phyloP scores from a whole-genome alignment of 2,113 vertebrate species.

The Cynoglossus semilaevis region DNA sequence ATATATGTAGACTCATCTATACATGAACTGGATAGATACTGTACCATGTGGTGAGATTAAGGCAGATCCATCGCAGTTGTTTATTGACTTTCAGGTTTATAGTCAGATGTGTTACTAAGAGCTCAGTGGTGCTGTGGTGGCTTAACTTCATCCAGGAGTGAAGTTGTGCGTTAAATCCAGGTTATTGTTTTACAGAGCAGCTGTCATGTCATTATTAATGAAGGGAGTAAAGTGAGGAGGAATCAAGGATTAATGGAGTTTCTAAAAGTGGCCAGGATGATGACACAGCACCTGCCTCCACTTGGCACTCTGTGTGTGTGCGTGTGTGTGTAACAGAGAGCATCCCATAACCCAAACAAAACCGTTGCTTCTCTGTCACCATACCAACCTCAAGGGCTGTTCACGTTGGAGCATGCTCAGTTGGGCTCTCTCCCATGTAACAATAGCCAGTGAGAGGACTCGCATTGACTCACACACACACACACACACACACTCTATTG shows the following conservation, averaged over 20 bases:
- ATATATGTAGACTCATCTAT: too few species aligned
- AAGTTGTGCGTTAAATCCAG: slow-evolving; percentile 24
- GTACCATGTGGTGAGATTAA: not conserved
- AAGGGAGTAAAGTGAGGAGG: slow-evolving; percentile 13
- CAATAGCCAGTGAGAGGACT: slow-evolving; percentile 65
- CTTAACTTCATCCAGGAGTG: slow-evolving; percentile 28
- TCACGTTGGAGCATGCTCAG: slow-evolving; percentile 73
- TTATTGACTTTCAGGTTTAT: not conserved
- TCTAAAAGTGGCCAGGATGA: slow-evolving; percentile 17
- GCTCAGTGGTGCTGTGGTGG: not conserved
- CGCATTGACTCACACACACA: slow-evolving; percentile 16
- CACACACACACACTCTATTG: slow-evolving; percentile 10
- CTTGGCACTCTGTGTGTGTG: slow-evolving; percentile 13
- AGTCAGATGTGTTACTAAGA: not conserved
- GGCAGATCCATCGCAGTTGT: not conserved
- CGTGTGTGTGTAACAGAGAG: slow-evolving; percentile 20
- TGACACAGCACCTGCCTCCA: slow-evolving; percentile 46
- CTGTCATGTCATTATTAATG: slow-evolving; percentile 36
- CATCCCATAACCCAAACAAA: slow-evolving; percentile 28
- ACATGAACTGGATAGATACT: not conserved
- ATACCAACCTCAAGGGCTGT: slow-evolving; percentile 63
- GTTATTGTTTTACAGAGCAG: slow-evolving; percentile 28
- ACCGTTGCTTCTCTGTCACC: slow-evolving; percentile 62
- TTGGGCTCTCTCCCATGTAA: slow-evolving; percentile 53
- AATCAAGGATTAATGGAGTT: slow-evolving; percentile 39